A percentile compares a stretch with the other conserved stretches of the same genome.
phyloP scores from a whole-genome alignment of 2,888 invertebrate genomes.

The Ptychoptera albimana region DNA sequence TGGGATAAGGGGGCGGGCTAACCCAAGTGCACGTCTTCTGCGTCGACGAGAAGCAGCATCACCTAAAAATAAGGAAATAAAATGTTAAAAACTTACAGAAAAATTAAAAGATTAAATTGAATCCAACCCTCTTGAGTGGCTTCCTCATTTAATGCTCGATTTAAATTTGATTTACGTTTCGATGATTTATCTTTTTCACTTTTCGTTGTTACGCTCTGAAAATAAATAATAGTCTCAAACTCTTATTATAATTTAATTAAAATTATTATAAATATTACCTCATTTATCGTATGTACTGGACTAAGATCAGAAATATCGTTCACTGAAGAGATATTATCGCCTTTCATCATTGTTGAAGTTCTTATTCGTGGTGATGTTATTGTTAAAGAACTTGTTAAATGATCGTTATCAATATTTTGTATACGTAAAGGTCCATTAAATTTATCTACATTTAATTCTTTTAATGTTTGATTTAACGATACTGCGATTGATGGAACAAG shows the following conservation, averaged over 20 bases:
- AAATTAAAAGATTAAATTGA: background rate
- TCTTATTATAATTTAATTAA: background rate
- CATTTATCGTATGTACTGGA: conserved; percentile 9
- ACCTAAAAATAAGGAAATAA: conserved; percentile 19
- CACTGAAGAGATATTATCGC: background rate
- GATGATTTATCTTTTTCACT: conserved; percentile 41
- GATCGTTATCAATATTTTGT: background rate
- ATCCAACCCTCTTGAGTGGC: conserved; percentile 27
- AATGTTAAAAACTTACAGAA: background rate
- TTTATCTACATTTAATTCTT: conserved; percentile 15
- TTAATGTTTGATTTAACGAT: conserved; percentile 26
- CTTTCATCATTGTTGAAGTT: conserved; percentile 19
- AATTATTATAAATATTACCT: background rate
- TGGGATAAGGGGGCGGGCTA: conserved; percentile 24
- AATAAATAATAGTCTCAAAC: conserved; percentile 2
- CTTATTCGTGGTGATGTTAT: conserved; percentile 2
- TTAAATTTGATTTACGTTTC: conserved; percentile 48
- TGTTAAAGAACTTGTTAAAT: background rate
- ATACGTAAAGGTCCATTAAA: conserved; percentile 9
- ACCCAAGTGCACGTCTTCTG: conserved; percentile 25
- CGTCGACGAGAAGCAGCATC: conserved; percentile 26
- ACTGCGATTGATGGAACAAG: conserved; percentile 21
- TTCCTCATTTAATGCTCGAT: conserved; percentile 35
- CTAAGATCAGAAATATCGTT: conserved; percentile 16
- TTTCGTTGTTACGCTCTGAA: conserved; percentile 25